Conservation (phyloP, 2,888 invertebrate species). For the Zeuzera pyrina region DNA sequence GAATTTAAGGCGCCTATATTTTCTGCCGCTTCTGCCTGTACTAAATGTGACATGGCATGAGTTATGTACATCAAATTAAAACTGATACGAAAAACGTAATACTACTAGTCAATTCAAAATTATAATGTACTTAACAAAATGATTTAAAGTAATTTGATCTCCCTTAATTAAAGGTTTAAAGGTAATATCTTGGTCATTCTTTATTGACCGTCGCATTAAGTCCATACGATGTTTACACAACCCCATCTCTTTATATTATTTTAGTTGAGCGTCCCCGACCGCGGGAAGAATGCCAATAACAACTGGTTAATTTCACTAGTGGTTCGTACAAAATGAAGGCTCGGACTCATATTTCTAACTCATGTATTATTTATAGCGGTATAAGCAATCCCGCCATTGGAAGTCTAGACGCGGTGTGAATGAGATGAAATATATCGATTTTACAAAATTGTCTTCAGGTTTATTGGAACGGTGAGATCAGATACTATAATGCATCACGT, state of each 20-base stretch:
- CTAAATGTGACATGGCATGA: too few species aligned
- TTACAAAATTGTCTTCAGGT: constrained; percentile 32
- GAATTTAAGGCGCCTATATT: too few species aligned
- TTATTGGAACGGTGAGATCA: constrained; percentile 26
- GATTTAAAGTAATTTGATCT: too few species aligned
- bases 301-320: constrained; percentile 58
- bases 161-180: too few species aligned
- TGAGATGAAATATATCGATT: constrained; percentile 51
- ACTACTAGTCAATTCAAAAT: too few species aligned
- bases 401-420: constrained; percentile 58
- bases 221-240: constrained; percentile 19
- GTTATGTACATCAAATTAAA: too few species aligned
- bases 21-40: too few species aligned
- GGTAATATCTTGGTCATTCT: constrained; percentile 2
- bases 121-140: too few species aligned
- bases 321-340: constrained; percentile 45
- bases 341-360: constrained; percentile 54
- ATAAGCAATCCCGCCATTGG: constrained; percentile 51
- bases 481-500: too few species aligned
- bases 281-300: constrained; percentile 60
- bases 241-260: constrained; percentile 27
- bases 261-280: constrained; percentile 26
- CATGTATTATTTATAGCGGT: constrained; percentile 58
- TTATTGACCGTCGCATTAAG: constrained; percentile 18
- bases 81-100: too few species aligned